Base-by-base conservation (phyloP, 2,888 invertebrate genomes). In the Cephalotes varians region DNA sequence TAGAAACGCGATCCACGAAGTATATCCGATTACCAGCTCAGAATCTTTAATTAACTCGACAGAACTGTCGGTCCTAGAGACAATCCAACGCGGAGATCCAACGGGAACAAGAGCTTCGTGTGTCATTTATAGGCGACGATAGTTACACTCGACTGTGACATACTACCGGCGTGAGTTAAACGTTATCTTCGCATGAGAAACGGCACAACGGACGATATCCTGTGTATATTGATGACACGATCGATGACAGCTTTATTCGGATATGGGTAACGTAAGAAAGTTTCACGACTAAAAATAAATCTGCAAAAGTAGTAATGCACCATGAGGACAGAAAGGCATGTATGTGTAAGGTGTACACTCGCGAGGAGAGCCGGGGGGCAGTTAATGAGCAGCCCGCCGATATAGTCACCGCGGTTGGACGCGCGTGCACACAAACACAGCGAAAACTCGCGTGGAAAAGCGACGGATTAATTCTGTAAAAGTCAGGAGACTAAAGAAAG, bases 241-340 rank as follows among this genome's bases (percentile, higher is more conserved):
- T 67, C 67, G 54, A 77, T 77, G 40, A 67, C 31, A 28, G 56
- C n/a, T 44, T 67, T 67, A 40, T 34, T 56, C 54, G 69, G 69
- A 56, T 74, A 15, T 40, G 64, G 69, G 71, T 60, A 54, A 34
- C 21, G 40, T 56, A 60, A 60, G 81, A 76, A 82, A 84, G 40
- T 82, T 69, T 89, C 81, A 79, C 65, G 21, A 79, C 76, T 86
- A 81, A 81, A 85, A 89, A 85, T 71, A 72, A 89, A 81, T 81
- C 81, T 85, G 86, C 71, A 73, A 87, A 85, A 86, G 83, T 84
- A 77, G 86, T 85, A 28, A 69, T 84, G 64, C 64, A 76, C 82
- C 84, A 73, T 72, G 72, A 84, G 86, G 87, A 88, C 87, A 85
- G 88, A 87, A 76, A 85, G 82, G 82, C 81, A 58, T 85, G 62